phyloP scores from a whole-genome alignment of 2,888 invertebrate species.

The Uropetala carovei region DNA sequence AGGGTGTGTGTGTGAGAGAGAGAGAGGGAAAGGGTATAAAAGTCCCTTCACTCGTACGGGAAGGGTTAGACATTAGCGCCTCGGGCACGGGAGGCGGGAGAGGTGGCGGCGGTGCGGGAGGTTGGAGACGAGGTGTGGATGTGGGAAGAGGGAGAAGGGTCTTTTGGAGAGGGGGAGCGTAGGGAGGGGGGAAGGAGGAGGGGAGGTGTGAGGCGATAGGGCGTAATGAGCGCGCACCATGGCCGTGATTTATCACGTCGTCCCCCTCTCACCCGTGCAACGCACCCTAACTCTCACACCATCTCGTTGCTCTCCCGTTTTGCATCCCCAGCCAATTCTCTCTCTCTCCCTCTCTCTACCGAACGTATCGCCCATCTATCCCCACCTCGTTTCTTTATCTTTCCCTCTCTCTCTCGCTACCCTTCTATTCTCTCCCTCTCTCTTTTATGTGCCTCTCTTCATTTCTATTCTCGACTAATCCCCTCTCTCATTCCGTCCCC shows the following conservation, averaged over 20 bases:
- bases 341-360: background rate
- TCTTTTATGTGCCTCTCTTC: too few species aligned
- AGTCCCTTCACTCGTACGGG: background rate
- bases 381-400: background rate
- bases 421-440: too few species aligned
- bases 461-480: too few species aligned
- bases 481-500: background rate
- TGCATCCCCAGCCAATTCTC: background rate
- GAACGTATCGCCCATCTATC: background rate
- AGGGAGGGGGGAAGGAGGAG: background rate
- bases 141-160: background rate
- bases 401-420: background rate
- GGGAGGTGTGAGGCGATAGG: background rate
- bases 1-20: too few species aligned
- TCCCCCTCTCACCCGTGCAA: background rate
- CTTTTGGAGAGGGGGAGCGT: background rate
- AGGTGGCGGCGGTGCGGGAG: background rate
- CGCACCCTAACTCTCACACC: background rate
- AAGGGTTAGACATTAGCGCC: slow-evolving; percentile 8
- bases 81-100: background rate
- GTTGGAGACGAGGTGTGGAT: background rate
- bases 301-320: background rate
- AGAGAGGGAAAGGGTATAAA: background rate
- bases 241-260: background rate
- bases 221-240: background rate